Conservation (phyloP, 2,113 vertebrate species). For the Leucosticte australis region DNA sequence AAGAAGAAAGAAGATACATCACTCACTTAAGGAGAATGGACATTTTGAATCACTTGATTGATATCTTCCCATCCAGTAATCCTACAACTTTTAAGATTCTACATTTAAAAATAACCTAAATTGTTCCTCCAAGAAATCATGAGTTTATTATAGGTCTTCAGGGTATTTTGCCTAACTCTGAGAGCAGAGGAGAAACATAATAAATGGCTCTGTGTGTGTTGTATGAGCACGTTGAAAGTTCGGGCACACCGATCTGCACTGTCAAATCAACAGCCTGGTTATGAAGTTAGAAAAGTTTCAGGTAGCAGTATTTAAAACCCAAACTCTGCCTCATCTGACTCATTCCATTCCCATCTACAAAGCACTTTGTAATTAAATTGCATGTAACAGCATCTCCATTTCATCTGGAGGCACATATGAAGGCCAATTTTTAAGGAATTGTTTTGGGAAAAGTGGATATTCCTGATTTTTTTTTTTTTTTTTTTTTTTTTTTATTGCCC, state of each 20-base stretch:
- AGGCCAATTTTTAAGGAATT: not conserved
- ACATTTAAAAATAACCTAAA: constrained; percentile 65
- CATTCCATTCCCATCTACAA: not conserved
- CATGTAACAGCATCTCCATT: not conserved
- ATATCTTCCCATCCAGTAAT: constrained; percentile 52
- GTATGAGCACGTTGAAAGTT: not conserved
- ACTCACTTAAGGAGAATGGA: constrained; percentile 43
- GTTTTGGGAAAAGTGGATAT: not conserved
- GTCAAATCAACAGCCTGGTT: not conserved
- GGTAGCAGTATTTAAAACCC: not conserved
- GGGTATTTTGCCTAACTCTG: constrained; percentile 43
- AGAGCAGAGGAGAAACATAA: constrained; percentile 36
- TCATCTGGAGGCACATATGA: not conserved
- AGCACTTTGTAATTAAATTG: not conserved
- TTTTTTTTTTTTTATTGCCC: not conserved
- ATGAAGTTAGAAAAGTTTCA: not conserved
- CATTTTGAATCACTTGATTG: constrained; percentile 61
- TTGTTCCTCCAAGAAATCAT: constrained; percentile 57
- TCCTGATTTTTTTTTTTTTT: not conserved
- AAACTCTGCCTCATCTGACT: not conserved
- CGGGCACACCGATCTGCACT: not conserved
- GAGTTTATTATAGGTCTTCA: constrained; percentile 60
- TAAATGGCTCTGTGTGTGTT: not conserved
- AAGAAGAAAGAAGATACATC: constrained; percentile 44
- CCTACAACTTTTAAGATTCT: constrained; percentile 33